These are phyloP conservation scores for Bubalus kerabau DNA, from an alignment of 2,113 vertebrate genomes.

Conservation along the genomic window DNA sequence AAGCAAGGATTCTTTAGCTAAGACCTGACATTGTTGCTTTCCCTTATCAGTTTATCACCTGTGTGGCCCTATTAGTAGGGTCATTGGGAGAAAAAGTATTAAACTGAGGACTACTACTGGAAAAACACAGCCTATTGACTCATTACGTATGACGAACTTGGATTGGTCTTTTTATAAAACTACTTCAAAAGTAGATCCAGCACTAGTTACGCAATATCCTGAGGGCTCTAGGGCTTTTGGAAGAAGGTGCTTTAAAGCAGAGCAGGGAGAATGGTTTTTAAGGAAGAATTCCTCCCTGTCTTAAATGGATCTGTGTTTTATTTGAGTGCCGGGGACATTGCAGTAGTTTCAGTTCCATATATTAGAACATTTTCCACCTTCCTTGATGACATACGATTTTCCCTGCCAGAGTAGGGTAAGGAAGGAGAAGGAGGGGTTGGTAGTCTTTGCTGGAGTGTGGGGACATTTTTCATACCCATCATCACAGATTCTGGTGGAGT, in stretches of 20 bases:
- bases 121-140: neutral
- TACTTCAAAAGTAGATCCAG: constrained; percentile 22
- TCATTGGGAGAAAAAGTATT: neutral
- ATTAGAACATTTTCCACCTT: neutral
- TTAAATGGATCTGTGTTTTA: neutral
- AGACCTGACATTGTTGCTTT: neutral
- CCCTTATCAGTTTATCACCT: neutral
- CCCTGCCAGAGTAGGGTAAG: neutral
- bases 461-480: neutral
- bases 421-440: neutral
- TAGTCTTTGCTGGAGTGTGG: neutral
- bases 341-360: neutral
- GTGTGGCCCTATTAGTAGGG: neutral
- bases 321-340: neutral
- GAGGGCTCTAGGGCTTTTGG: constrained; percentile 24
- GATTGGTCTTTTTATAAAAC: neutral
- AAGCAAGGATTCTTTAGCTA: neutral
- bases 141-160: neutral
- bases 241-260: neutral
- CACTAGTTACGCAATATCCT: neutral
- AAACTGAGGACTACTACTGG: neutral
- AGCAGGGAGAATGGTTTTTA: neutral
- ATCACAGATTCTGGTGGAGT: neutral
- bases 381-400: neutral
- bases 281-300: constrained; percentile 24